Conservation (phyloP, 2,888 invertebrate species). For the Caenorhabditis zanzibari region DNA sequence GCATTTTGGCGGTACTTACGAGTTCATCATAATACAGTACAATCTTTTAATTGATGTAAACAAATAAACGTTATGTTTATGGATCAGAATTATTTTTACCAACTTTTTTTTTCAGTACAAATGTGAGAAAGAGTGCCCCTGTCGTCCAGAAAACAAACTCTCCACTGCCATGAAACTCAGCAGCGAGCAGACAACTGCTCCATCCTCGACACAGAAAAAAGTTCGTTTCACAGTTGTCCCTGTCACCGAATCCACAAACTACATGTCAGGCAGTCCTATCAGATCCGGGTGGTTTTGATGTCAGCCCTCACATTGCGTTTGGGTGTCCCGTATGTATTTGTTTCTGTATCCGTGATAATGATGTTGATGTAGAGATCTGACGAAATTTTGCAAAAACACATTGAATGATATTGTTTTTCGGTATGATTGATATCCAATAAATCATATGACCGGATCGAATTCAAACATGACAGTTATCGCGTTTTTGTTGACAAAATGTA, state of each 20-base stretch:
- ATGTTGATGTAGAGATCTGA: too few relatives aligned
- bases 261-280: conserved; percentile 31
- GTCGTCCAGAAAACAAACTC: conserved; percentile 54
- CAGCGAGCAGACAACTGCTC: conserved; percentile 7
- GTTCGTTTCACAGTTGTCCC: conserved; percentile 55
- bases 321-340: neutral
- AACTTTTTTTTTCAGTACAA: conserved; percentile 49
- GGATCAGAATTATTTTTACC: too few relatives aligned
- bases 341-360: conserved; percentile 4
- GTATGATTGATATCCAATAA: conserved; percentile 51
- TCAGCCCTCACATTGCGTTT: neutral
- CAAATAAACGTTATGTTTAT: too few relatives aligned
- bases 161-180: conserved; percentile 11
- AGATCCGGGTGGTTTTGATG: conserved; percentile 58
- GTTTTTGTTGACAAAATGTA: neutral
- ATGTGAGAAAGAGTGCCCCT: conserved; percentile 59
- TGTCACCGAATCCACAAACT: conserved; percentile 35
- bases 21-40: too few relatives aligned
- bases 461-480: conserved; percentile 33
- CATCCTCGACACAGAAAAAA: conserved; percentile 26
- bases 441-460: conserved; percentile 52
- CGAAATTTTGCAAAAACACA: conserved; percentile 32
- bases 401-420: conserved; percentile 53
- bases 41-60: too few relatives aligned
- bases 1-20: neutral